Conservation (phyloP, 2,113 vertebrate genomes). For the Dinomys branickii region DNA sequence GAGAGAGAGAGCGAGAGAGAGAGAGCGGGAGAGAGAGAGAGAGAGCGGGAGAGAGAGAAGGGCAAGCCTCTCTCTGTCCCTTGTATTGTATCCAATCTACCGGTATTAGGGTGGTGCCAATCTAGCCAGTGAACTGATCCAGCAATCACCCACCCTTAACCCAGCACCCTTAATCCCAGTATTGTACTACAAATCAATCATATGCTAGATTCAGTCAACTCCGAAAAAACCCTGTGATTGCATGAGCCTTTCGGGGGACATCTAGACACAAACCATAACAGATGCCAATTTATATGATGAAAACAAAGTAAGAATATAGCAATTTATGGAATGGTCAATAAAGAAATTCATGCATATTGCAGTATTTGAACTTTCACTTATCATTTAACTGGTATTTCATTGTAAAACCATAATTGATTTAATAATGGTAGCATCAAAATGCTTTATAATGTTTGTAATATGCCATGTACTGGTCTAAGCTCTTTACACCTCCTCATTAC, state of each 20-base stretch:
- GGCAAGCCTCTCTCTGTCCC: background rate
- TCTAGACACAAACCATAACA: background rate
- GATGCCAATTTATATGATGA: background rate
- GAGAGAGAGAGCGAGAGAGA: background rate
- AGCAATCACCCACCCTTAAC: background rate
- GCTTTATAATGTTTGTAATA: background rate
- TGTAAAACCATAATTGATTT: background rate
- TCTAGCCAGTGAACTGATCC: background rate
- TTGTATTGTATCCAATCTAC: background rate
- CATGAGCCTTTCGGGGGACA: background rate
- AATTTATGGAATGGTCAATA: background rate
- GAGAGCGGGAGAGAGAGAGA: background rate
- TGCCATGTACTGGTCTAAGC: background rate
- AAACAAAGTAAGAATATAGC: slow-evolving; percentile 10
- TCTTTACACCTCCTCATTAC: background rate
- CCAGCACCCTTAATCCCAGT: background rate
- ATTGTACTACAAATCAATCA: background rate
- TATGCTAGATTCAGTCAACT: background rate
- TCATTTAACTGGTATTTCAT: slow-evolving; percentile 39
- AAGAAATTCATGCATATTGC: background rate
- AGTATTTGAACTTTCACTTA: slow-evolving; percentile 32
- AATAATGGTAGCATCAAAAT: background rate
- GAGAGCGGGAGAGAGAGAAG: background rate
- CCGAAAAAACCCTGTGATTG: background rate
- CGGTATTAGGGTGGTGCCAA: background rate